These are phyloP conservation scores for Carassius gibelio DNA, from an alignment of 2,113 vertebrate genomes.

Conservation along the genomic window DNA sequence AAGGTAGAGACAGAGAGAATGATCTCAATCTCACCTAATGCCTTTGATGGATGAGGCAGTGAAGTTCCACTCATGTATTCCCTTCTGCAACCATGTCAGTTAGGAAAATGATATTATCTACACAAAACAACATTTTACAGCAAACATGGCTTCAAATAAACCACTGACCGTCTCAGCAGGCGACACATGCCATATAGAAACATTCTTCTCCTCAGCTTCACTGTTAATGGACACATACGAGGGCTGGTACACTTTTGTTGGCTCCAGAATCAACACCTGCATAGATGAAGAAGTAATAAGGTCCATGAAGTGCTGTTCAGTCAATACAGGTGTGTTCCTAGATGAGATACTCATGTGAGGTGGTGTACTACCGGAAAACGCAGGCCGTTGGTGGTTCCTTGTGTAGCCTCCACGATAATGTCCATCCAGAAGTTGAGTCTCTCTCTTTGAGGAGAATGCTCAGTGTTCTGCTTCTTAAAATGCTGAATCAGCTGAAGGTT, in stretches of 20 bases:
- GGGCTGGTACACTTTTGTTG: slow-evolving; percentile 90
- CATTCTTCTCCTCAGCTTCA: slow-evolving; percentile 88
- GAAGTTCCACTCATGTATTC: slow-evolving; percentile 96
- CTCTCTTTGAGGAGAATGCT: slow-evolving; percentile 86
- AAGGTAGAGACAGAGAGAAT: not conserved
- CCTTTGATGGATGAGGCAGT: slow-evolving; percentile 88
- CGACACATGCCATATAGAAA: slow-evolving; percentile 92
- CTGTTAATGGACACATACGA: slow-evolving; percentile 93
- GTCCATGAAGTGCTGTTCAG: not conserved
- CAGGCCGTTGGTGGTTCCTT: slow-evolving; percentile 82
- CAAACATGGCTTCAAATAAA: not conserved
- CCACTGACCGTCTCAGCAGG: slow-evolving; percentile 84
- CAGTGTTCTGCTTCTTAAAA: slow-evolving; percentile 86
- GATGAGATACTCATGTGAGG: not conserved
- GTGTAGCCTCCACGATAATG: slow-evolving; percentile 92
- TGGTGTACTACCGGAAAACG: slow-evolving; percentile 85
- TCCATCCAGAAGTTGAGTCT: slow-evolving; percentile 96
- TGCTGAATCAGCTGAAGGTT: slow-evolving; percentile 90
- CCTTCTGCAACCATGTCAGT: slow-evolving; percentile 76
- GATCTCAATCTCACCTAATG: slow-evolving; percentile 86
- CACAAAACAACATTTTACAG: not conserved
- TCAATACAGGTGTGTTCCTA: not conserved
- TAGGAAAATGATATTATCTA: not conserved
- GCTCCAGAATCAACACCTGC: slow-evolving; percentile 93
- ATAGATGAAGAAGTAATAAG: not conserved